Conservation (phyloP, 2,113 vertebrate species). For the Noturus placidus region DNA sequence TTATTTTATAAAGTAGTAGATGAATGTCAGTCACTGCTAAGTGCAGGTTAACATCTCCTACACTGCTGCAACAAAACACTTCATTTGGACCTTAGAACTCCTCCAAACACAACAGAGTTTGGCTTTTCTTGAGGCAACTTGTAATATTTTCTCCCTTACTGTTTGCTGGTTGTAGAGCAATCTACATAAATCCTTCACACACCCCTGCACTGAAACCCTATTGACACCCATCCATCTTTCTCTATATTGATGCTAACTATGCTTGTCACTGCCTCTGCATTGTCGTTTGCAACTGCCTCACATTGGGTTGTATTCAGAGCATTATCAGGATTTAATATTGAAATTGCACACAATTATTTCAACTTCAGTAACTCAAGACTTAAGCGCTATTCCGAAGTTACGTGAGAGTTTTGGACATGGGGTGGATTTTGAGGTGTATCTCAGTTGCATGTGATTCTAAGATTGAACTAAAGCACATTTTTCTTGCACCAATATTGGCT, state of each 20-base stretch:
- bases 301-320: not conserved
- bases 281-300: not conserved
- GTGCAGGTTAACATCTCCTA: not conserved
- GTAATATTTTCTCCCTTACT: not conserved
- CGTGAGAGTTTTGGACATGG: not conserved
- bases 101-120: not conserved
- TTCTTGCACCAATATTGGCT: not conserved
- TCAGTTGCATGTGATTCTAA: not conserved
- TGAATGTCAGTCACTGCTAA: not conserved
- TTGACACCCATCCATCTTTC: slow-evolving; percentile 53
- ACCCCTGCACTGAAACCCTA: slow-evolving; percentile 27
- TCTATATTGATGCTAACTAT: slow-evolving; percentile 5
- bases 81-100: not conserved
- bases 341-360: not conserved
- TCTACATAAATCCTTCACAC: slow-evolving; percentile 51
- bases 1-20: not conserved
- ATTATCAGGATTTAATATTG: not conserved
- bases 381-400: not conserved
- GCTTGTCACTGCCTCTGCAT: not conserved
- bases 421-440: not conserved
- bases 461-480: not conserved
- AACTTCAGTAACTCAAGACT: not conserved
- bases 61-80: not conserved
- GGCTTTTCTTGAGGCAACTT: not conserved
- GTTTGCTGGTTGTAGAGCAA: slow-evolving; percentile 33